Evolutionary conservation across 2,113 vertebrate species (phyloP), one percentile per base, ranked within the genome.

Genomic region (Sander vitreus): DNA sequence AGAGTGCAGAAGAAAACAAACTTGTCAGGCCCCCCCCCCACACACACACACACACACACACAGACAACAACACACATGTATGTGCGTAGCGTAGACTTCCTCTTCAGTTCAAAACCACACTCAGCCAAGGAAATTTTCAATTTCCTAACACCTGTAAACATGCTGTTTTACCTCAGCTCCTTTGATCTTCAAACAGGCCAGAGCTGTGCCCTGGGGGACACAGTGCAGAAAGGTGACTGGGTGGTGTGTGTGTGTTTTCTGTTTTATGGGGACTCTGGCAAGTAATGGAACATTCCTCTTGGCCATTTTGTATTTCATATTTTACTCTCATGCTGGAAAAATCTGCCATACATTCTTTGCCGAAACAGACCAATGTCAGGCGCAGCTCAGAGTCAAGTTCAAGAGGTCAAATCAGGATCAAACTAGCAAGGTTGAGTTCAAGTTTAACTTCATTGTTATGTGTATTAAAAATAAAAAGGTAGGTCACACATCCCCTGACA

Each of bases 111-210:
- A 81, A 84, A 82, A 75, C 73, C 81, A 88, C 83, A 86, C 82
- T 85, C 65, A 62, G 77, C 72, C 69, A 1, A 86, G 91, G 90
- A 93, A 88, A 91, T 90, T 85, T 93, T 93, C 90, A 93, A 94
- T 94, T 94, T 94, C 91, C 91, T 74, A 54, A 81, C 92, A 94
- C 93, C 89, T 94, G 91, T 92, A 92, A 93, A 93, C 89, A 85
- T 85, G 89, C 88, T 88, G 90, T 90, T 92, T 91, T 81, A 92
- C 83, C 89, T 85, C 79, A 16, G 80, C 76, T 43, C 19, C 88
- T 93, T 93, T 94, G 88, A 93, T 93, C 88, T 93, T 93, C 91
- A 91, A 92, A 93, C 90, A 90, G 85, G 80, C 73, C 89, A 81
- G 89, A 81, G 83, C 84, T 45, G 78, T 81, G 90, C 89, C 91